phyloP scores from a whole-genome alignment of 2,113 vertebrate genomes.

The Lophochroa leadbeateri region DNA sequence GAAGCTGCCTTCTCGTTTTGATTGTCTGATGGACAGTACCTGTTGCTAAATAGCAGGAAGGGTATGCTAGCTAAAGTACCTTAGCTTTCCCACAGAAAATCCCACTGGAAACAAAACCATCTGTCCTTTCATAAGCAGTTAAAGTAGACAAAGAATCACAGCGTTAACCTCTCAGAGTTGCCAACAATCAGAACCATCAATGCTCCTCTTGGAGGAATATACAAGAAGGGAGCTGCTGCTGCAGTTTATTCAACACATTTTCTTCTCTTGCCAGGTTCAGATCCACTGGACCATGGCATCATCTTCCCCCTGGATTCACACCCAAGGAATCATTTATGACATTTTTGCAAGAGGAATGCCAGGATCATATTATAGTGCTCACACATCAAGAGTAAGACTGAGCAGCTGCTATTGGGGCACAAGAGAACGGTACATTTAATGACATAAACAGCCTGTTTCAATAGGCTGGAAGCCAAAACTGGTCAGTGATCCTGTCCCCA shows the following conservation, averaged over 20 bases:
- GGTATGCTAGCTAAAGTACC: not conserved
- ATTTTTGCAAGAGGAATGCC: not conserved
- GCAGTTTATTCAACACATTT: not conserved
- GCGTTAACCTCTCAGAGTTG: not conserved
- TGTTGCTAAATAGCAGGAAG: not conserved
- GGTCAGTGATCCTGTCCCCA: not conserved
- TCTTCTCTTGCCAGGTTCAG: not conserved
- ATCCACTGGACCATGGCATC: fast-evolving
- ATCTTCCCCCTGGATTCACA: not conserved
- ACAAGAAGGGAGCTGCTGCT: not conserved
- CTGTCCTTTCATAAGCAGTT: not conserved
- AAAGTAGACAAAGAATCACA: not conserved
- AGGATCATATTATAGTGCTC: not conserved
- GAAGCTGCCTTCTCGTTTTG: not conserved
- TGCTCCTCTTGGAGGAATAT: not conserved
- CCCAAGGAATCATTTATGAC: not conserved
- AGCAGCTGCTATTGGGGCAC: not conserved
- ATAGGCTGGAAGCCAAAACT: not conserved
- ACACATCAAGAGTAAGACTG: not conserved
- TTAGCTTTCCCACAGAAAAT: not conserved
- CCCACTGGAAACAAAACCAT: not conserved
- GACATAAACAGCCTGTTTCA: not conserved
- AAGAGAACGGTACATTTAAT: fast-evolving
- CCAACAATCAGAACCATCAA: not conserved
- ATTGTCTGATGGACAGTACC: not conserved